These are phyloP conservation scores for Eristalis arbustorum DNA, from an alignment of 2,888 invertebrate genomes.

Conservation along the genomic window DNA sequence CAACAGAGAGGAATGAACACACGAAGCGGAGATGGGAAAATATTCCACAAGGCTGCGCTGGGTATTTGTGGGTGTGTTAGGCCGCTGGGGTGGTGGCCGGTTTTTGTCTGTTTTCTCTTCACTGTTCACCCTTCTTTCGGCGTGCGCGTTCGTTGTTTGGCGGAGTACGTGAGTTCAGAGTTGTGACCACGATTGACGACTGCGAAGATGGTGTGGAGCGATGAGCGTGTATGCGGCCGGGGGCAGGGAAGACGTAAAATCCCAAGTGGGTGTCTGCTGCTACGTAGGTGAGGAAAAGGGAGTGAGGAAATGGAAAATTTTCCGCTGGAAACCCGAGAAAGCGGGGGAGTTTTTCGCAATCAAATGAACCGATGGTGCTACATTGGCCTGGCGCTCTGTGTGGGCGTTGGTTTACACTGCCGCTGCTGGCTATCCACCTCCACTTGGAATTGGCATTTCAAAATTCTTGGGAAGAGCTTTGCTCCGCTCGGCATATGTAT, in stretches of 20 bases:
- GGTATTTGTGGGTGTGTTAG: constrained; percentile 67
- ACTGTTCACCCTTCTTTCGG: not conserved
- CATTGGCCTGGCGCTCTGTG: not conserved
- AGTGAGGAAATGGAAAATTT: constrained; percentile 52
- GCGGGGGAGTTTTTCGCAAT: constrained; percentile 31
- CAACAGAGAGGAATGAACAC: constrained; percentile 3
- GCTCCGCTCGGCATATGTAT: not conserved
- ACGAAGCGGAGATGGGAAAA: constrained; percentile 42
- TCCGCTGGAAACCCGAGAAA: constrained; percentile 28
- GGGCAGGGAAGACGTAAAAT: constrained; percentile 20
- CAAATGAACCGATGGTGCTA: not conserved
- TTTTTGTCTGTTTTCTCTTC: constrained; percentile 26
- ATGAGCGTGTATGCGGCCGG: constrained; percentile 27
- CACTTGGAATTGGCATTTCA: constrained; percentile 2
- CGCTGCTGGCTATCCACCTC: not conserved
- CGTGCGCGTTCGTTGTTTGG: not conserved
- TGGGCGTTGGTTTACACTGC: not conserved
- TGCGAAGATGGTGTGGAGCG: not conserved
- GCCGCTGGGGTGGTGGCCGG: constrained; percentile 64
- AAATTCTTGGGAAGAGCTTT: not conserved
- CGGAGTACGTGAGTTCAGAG: constrained; percentile 28
- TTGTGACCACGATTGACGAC: constrained; percentile 41
- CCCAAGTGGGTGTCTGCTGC: constrained; percentile 38
- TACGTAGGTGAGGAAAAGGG: constrained; percentile 16
- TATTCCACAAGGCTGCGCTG: constrained; percentile 61